These are phyloP conservation scores for Astreopora myriophthalma DNA, from an alignment of 64 coral and sea anemone species.

Conservation along the genomic window DNA sequence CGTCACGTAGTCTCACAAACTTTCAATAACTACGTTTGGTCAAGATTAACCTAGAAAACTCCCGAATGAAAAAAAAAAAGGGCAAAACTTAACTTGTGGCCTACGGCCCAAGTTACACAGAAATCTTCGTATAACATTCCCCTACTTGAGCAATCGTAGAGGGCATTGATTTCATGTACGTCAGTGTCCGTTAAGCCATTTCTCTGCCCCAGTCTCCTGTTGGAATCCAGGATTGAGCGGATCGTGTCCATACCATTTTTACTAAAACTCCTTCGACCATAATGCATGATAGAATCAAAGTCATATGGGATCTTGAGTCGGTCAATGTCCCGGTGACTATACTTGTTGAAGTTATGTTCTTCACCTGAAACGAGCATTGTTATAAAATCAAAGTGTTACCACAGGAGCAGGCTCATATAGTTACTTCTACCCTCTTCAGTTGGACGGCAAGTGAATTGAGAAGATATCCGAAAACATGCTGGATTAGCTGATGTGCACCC, in stretches of 20 bases:
- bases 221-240: slow-evolving; percentile 62
- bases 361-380: slow-evolving; percentile 63
- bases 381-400: neutral
- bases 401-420: too few species aligned
- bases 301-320: slow-evolving; percentile 85
- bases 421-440: neutral
- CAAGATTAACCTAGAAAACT: too few species aligned
- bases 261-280: slow-evolving; percentile 80
- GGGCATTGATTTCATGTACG: slow-evolving; percentile 75
- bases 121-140: neutral
- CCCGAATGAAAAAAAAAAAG: too few species aligned
- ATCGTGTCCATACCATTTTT: slow-evolving; percentile 81
- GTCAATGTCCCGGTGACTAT: slow-evolving; percentile 75
- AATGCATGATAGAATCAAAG: slow-evolving; percentile 96
- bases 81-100: too few species aligned
- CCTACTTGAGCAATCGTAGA: slow-evolving; percentile 88
- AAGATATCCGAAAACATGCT: too few species aligned
- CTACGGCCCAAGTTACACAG: neutral
- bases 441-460: too few species aligned
- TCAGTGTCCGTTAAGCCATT: slow-evolving; percentile 88
- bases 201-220: slow-evolving; percentile 65
- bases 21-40: too few species aligned
- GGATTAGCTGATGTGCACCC: too few species aligned
- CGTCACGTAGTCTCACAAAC: too few species aligned
- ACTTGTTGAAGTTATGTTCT: slow-evolving; percentile 87